Base-by-base conservation (phyloP, 2,113 vertebrate species). In the Columbina picui region DNA sequence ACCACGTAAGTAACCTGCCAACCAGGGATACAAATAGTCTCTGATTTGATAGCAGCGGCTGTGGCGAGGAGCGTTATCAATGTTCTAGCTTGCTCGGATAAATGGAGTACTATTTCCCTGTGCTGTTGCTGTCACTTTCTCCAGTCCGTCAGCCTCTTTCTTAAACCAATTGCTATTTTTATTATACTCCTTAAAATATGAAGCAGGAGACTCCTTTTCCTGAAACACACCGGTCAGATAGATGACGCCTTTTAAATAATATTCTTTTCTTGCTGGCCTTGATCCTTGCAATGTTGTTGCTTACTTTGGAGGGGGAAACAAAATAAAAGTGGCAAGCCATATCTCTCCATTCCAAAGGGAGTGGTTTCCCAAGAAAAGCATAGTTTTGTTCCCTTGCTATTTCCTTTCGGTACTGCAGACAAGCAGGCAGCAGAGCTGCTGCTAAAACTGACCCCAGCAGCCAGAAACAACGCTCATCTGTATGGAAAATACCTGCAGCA, bases 281-380 rank as follows among this genome's bases (percentile, higher is more conserved):
- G 88, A 96, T 97, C 93, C 94, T 97, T 92, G 93, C 93, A 81
- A 76, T 96, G 96, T 94, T 96, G 93, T 96, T 97, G 96, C 98
- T 98, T 97, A 94, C 86, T 97, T 98, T 98, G 97, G 97, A 97
- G 64, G 90, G 63, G 81, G 89, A 97, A 96, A 96, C 96, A 97
- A 98, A 98, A 97, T 94, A 96, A 59, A 96, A 97, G 92, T 87
- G 96, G 96, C 95, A 92, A 97, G 96, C 97, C 96, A 88, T 98
- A 97, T 95, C 94, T 96, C 97, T 95, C 96, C 95, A 96, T 97
- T 97, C 97, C 97, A 97, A 96, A 98, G 97, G 98, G 98, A 98
- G 98, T 97, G 97, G 97, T 96, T 98, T 98, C 98, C 98, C 98
- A 98, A 97, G 96, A 97, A 98, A 98, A 98, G 98, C 98, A 98